phyloP scores from a whole-genome alignment of 2,797 vertebrate species.

The Scleropages formosus region DNA sequence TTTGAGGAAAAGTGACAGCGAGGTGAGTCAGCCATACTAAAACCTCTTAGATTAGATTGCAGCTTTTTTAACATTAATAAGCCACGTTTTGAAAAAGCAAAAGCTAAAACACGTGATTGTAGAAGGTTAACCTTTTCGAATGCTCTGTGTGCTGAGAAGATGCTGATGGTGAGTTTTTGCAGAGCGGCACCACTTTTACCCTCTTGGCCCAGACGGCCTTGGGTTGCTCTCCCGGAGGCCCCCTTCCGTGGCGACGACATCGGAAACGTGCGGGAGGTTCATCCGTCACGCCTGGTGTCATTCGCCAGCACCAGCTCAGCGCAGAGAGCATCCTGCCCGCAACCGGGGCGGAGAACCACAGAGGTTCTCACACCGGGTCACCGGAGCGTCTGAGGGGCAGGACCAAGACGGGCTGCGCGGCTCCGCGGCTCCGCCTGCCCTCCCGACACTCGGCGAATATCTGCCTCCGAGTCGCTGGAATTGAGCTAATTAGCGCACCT shows the following conservation, averaged over 20 bases:
- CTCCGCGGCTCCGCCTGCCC: no score
- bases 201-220: slow-evolving; percentile 13
- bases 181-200: slow-evolving; percentile 11
- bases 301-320: no score
- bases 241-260: slow-evolving; percentile 22
- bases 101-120: no score
- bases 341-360: background rate
- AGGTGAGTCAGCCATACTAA: no score
- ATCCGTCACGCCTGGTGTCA: slow-evolving; percentile 21
- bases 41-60: no score
- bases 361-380: background rate
- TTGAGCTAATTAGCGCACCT: background rate
- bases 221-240: slow-evolving; percentile 19
- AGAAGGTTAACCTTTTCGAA: background rate
- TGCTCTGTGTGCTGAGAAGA: slow-evolving; percentile 18
- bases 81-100: no score
- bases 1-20: no score
- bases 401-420: no score
- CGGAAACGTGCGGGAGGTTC: background rate
- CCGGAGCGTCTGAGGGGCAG: no score
- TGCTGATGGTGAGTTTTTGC: slow-evolving; percentile 37
- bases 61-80: no score
- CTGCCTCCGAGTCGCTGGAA: no score
- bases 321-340: background rate
- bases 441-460: no score